Conservation (phyloP, 2,797 vertebrate genomes). For the Takifugu ocellatus region DNA sequence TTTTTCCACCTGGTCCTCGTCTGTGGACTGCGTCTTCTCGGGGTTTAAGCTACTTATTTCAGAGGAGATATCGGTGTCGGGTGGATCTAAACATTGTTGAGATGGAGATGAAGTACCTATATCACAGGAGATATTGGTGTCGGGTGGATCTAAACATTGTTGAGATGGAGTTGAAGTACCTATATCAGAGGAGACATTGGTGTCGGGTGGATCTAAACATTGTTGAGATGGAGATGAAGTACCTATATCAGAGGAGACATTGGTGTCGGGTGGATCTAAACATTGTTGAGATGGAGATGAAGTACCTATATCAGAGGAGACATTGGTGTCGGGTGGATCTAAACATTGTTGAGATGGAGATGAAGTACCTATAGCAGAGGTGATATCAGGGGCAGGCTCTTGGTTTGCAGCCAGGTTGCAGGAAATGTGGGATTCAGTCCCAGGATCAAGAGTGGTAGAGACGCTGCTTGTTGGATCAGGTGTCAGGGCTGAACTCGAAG, state of each 20-base stretch:
- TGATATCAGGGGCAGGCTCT: constrained; percentile 30
- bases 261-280: no score
- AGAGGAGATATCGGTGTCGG: constrained; percentile 19
- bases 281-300: no score
- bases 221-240: no score
- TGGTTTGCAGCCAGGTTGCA: constrained; percentile 18
- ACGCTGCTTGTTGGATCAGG: background rate
- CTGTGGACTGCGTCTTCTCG: constrained; percentile 19
- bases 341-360: no score
- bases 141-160: no score
- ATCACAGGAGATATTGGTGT: constrained; percentile 7
- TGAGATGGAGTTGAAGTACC: no score
- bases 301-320: no score
- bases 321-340: no score
- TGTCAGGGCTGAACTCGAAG: constrained; percentile 34
- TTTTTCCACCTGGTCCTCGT: constrained; percentile 16
- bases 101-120: constrained; percentile 32
- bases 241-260: no score
- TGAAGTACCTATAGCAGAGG: constrained; percentile 11
- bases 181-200: no score
- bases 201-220: no score
- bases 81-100: constrained; percentile 40
- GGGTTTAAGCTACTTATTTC: constrained; percentile 20
- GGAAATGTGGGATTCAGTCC: constrained; percentile 22
- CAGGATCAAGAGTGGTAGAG: constrained; percentile 8